Conservation (phyloP, 2,113 vertebrate genomes). For the Trochalopteron elliotii region DNA sequence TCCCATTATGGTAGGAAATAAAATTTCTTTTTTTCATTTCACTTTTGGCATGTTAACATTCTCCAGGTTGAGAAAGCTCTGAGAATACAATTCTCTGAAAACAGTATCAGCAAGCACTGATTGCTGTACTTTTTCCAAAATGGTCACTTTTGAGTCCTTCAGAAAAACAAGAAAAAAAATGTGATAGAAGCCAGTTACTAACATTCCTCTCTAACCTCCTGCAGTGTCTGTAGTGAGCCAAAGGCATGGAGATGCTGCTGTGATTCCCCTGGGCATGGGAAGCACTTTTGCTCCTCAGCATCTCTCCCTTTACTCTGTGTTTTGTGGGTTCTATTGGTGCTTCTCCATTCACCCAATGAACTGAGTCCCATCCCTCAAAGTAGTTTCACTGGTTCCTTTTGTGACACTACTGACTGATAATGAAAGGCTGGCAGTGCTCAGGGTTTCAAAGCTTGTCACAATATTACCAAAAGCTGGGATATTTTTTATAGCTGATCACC, state of each 20-base stretch:
- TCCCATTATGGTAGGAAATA: not conserved
- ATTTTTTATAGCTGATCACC: not conserved
- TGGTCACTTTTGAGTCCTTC: not conserved
- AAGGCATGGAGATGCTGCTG: not conserved
- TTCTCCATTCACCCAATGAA: not conserved
- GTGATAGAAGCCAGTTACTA: not conserved
- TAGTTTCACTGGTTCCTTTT: not conserved
- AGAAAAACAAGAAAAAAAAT: not conserved
- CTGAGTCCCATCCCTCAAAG: not conserved
- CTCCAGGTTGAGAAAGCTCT: not conserved
- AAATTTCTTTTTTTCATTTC: not conserved
- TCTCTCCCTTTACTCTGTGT: not conserved
- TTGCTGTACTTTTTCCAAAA: not conserved
- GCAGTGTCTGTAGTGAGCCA: not conserved
- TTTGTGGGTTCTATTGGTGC: not conserved
- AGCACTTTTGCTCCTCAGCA: not conserved
- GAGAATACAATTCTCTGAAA: not conserved
- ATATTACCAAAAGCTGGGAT: not conserved
- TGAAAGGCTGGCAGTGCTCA: not conserved
- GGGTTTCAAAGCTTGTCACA: not conserved
- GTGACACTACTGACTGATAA: too few species aligned
- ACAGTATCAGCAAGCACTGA: not conserved
- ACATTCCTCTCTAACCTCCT: not conserved
- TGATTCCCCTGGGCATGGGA: not conserved
- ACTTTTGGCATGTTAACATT: not conserved